phyloP scores from a whole-genome alignment of 1,140 invertebrate genomes.

The Cydia amplana region DNA sequence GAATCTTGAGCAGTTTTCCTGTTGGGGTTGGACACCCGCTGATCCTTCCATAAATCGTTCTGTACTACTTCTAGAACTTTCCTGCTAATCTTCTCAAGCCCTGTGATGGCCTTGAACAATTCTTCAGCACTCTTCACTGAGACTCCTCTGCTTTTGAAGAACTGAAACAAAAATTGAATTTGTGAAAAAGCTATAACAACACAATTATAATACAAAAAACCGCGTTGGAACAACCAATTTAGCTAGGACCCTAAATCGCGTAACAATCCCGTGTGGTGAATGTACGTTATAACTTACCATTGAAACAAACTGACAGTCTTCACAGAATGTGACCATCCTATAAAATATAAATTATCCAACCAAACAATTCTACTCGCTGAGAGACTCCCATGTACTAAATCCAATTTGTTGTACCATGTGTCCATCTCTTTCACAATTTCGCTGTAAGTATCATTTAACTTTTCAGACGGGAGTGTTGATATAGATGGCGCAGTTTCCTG shows the following conservation, averaged over 20 bases:
- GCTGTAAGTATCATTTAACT: neutral
- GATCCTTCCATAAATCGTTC: neutral
- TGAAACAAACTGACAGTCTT: slow-evolving; percentile 20
- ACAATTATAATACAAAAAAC: neutral
- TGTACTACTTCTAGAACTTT: slow-evolving; percentile 9
- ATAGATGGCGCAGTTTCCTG: neutral
- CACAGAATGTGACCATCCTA: slow-evolving; percentile 19
- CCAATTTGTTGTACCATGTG: neutral
- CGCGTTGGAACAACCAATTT: no score
- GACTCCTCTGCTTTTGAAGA: slow-evolving; percentile 11
- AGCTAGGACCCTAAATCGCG: no score
- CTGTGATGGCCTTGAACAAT: slow-evolving; percentile 10
- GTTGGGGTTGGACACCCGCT: neutral
- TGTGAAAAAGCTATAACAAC: neutral
- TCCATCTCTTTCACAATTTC: slow-evolving; percentile 5
- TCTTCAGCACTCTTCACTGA: neutral
- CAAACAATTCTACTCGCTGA: neutral
- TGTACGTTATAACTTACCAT: slow-evolving; percentile 3
- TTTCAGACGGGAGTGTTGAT: neutral
- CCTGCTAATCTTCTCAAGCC: neutral
- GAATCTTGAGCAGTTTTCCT: neutral
- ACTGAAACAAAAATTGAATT: slow-evolving; percentile 1
- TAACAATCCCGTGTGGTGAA: no score
- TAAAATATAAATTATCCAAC: neutral
- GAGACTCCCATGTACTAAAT: slow-evolving; percentile 3